phyloP scores from a whole-genome alignment of 2,113 vertebrate species.

The Cheirogaleus medius region DNA sequence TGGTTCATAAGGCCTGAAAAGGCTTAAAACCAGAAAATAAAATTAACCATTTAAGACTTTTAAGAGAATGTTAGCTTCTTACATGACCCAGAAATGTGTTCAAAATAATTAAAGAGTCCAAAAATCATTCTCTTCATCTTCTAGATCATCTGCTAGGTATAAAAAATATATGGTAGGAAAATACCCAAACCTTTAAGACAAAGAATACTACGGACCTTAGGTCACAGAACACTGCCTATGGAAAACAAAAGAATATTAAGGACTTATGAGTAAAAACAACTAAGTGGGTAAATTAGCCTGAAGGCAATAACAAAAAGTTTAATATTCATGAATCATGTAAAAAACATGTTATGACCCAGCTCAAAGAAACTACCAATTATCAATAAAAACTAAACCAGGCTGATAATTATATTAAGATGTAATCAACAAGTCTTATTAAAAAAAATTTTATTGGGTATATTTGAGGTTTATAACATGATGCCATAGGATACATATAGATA shows the following conservation, averaged over 20 bases:
- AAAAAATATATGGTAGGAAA: conserved; percentile 1
- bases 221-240: no score
- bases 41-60: conserved; percentile 28
- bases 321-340: not conserved
- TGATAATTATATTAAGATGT: not conserved
- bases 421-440: not conserved
- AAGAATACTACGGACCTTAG: not conserved
- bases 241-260: no score
- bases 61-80: not conserved
- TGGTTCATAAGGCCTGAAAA: conserved; percentile 30
- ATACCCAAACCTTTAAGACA: conserved; percentile 12
- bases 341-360: conserved; percentile 12
- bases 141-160: not conserved
- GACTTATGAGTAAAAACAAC: no score
- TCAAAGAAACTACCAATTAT: conserved; percentile 31
- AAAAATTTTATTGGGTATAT: not conserved
- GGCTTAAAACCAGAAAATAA: conserved; percentile 43
- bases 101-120: conserved; percentile 16
- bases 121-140: conserved; percentile 50
- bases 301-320: not conserved
- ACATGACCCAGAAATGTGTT: not conserved
- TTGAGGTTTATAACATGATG: not conserved
- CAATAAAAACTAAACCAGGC: conserved; percentile 6
- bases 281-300: conserved; percentile 13
- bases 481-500: not conserved